Evolutionary conservation across 2,113 vertebrate species (phyloP), one percentile per base, ranked within the genome.

Genomic region (Ardeotis arabs): DNA sequence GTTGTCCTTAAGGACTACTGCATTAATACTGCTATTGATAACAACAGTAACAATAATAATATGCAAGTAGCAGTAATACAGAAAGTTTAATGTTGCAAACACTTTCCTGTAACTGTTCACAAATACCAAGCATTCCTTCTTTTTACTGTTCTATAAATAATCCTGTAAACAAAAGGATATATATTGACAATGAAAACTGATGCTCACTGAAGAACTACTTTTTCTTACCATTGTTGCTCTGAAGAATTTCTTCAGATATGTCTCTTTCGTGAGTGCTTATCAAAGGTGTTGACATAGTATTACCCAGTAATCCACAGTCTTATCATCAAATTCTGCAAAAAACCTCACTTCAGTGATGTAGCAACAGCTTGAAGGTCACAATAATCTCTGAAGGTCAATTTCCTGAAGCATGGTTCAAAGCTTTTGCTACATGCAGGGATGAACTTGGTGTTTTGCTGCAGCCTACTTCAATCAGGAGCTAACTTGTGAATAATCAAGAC

Each of bases 381-480:
- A 98, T 98, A 98, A 98, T 98, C 94, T 98, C 93, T 97, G 92
- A 98, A 97, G 98, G 98, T 99, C 98, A 98, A 95, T 97, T 97
- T 96, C 79, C 93, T 97, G 95, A 97, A 95, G 64, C 93, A 96
- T 83, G 93, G 97, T 97, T 98, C 87, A 96, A 90, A 98, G 97
- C 83, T 96, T 98, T 97, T 96, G 79, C 94, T 97, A 60, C 79
- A 77, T 31, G 33, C 78, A 70, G 82, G 44, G 67, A 39, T 96
- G 89, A 97, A 91, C 72, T 47, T 83, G 29, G 56, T 96, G 35
- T 92, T 97, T 98, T 97, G 83, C 93, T 97, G 94, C 93, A 98
- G 97, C 95, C 82, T 97, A 91, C 97, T 99, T 98, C 98, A 98
- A 98, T 99, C 96, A 90, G 95, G 87, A 98, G 91, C 94, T 96